phyloP scores from a whole-genome alignment of 2,888 invertebrate species.

The Pycnomerus fuliginosus region DNA sequence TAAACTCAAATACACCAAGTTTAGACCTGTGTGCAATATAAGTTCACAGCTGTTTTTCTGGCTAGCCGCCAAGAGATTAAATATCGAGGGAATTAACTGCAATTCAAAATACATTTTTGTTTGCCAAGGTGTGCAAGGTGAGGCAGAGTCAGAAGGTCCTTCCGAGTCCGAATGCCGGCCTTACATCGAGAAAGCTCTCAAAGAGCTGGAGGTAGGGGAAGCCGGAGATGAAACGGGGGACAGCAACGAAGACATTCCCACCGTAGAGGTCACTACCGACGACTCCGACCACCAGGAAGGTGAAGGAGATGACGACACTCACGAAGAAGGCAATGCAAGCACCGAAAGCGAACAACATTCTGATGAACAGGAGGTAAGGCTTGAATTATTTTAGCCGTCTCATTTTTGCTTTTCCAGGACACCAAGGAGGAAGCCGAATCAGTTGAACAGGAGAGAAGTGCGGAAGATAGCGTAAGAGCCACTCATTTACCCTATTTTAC shows the following conservation, averaged over 20 bases:
- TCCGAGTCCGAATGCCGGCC: slow-evolving; percentile 76
- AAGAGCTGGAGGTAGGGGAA: slow-evolving; percentile 68
- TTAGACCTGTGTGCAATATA: slow-evolving; percentile 33
- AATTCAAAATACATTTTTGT: too few relatives aligned
- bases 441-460: slow-evolving; percentile 26
- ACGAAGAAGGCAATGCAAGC: slow-evolving; percentile 35
- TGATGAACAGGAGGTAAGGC: slow-evolving; percentile 5
- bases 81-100: too few relatives aligned
- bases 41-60: slow-evolving; percentile 42
- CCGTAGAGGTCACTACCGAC: slow-evolving; percentile 47
- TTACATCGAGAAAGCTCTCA: slow-evolving; percentile 85
- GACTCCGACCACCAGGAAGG: slow-evolving; percentile 45
- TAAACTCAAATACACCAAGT: too few relatives aligned
- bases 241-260: slow-evolving; percentile 45
- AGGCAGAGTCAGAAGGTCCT: slow-evolving; percentile 60
- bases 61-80: slow-evolving; percentile 33
- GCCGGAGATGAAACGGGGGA: slow-evolving; percentile 55
- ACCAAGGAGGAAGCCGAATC: slow-evolving; percentile 29
- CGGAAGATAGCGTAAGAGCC: slow-evolving; percentile 8
- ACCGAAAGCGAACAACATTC: slow-evolving; percentile 21
- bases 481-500: too few relatives aligned
- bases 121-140: slow-evolving; percentile 65
- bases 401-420: slow-evolving; percentile 17
- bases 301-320: slow-evolving; percentile 33
- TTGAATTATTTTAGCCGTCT: too few relatives aligned